phyloP scores from a whole-genome alignment of 2,797 vertebrate genomes.

The Tragelaphus eurycerus region DNA sequence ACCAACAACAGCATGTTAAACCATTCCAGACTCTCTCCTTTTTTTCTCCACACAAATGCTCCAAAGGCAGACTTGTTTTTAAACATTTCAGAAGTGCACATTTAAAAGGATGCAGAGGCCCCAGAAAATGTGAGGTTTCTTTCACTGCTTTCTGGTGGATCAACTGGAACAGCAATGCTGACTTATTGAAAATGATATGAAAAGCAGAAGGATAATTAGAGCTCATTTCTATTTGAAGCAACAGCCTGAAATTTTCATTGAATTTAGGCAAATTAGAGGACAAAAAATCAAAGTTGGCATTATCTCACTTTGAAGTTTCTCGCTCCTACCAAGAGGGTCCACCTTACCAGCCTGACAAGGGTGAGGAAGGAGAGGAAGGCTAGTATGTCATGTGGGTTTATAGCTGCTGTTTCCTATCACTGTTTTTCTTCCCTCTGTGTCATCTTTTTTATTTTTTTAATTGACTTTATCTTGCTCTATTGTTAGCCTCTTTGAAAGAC shows the following conservation, averaged over 20 bases:
- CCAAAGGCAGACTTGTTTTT: slow-evolving; percentile 7
- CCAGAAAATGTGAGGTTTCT: neutral
- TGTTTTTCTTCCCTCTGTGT: neutral
- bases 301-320: slow-evolving; percentile 1
- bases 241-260: slow-evolving; percentile 41
- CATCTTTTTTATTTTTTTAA: neutral
- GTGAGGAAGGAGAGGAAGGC: neutral
- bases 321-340: neutral
- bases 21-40: neutral
- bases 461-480: slow-evolving; percentile 17
- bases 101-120: neutral
- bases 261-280: slow-evolving; percentile 51
- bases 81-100: neutral
- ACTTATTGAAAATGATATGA: slow-evolving; percentile 54
- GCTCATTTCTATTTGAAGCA: slow-evolving; percentile 50
- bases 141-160: slow-evolving; percentile 12
- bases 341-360: neutral
- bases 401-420: neutral
- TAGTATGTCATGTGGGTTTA: neutral
- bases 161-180: neutral
- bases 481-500: slow-evolving; percentile 38
- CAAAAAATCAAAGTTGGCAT: slow-evolving; percentile 5
- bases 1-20: neutral
- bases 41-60: neutral
- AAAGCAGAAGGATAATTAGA: slow-evolving; percentile 57